These are phyloP conservation scores for Anarsia innoxiella DNA, from an alignment of 2,888 invertebrate genomes.

Conservation along the genomic window DNA sequence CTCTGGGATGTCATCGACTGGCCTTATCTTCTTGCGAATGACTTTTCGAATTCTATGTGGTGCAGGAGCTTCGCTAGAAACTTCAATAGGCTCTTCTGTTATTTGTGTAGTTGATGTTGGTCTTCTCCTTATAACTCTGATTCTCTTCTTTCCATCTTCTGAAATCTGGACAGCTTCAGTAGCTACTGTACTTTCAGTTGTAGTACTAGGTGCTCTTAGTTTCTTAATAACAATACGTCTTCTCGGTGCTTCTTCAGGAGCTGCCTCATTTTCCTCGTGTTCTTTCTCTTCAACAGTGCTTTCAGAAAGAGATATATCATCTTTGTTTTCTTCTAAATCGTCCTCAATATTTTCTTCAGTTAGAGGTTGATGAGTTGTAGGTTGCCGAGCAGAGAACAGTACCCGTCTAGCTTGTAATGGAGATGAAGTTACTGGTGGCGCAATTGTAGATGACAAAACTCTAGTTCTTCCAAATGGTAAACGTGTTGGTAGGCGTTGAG, in stretches of 20 bases:
- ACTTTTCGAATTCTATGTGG: constrained; percentile 51
- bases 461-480: constrained; percentile 45
- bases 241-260: constrained; percentile 32
- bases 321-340: constrained; percentile 50
- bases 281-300: constrained; percentile 66
- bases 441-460: constrained; percentile 20
- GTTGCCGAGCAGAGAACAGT: constrained; percentile 41
- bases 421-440: constrained; percentile 23
- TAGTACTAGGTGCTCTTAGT: constrained; percentile 30
- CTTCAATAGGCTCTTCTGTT: constrained; percentile 21
- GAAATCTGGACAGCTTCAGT: constrained; percentile 38
- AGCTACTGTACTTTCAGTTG: constrained; percentile 28
- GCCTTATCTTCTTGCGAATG: constrained; percentile 53
- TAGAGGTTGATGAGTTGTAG: constrained; percentile 40
- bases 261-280: constrained; percentile 46
- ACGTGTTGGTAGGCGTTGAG: constrained; percentile 37
- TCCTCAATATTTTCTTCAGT: constrained; percentile 34
- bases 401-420: constrained; percentile 42
- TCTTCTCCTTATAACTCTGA: constrained; percentile 52
- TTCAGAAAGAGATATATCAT: constrained; percentile 66
- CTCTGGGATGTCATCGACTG: constrained; percentile 38
- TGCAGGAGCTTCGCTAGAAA: constrained; percentile 25
- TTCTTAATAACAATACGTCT: constrained; percentile 44
- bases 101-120: constrained; percentile 38
- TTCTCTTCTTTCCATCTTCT: constrained; percentile 48